Base-by-base conservation (phyloP, 2,113 vertebrate genomes). In the Natator depressus region DNA sequence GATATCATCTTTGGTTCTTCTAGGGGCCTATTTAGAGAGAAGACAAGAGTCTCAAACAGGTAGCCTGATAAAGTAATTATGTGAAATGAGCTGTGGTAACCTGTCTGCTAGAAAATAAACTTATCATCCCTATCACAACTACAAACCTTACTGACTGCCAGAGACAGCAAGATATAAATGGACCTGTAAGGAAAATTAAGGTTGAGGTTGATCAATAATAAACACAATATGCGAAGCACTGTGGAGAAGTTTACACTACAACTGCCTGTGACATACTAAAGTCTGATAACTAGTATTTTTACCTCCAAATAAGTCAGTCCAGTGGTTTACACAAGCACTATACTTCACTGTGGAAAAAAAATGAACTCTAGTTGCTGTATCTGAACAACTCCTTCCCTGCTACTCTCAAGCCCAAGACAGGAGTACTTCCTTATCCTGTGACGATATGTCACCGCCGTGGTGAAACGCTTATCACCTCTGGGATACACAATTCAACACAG, bases 1-100 rank as follows among this genome's bases (percentile, higher is more conserved):
- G 99, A 98, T 84, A 99, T 99, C 97, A 99, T 97, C 81, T 99
- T 98, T 0, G 99, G 99, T 83, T 99, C 99, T 83, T 99, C 99
- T 91, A 99, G 97, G 95, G 99, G 99, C 59, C 99, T 99, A 94
- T 85, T 89, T 57, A 88, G 92, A 92, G 27, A 88, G 62, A 89
- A 82, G 2, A 47, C 87, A 8, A 85, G 14, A 80, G 29, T 55
- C 92, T 90, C 38, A 90, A 84, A 83, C 84, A 91, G 49, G 55
- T 81, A 3, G 89, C 82, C 35, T 35, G 46, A 89, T 49, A 8
- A 16, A 93, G 19, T 3, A 75, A 10, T 50, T 59, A 72, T 24
- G 80, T 87, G 85, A 82, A 4, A 25, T 51, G 80, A 59, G 49
- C 22, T 10, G 35, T 49, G 7, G 19, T 3, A 47, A 57, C 3